Conservation (phyloP, 1,140 invertebrate genomes). For the Proales similis region DNA sequence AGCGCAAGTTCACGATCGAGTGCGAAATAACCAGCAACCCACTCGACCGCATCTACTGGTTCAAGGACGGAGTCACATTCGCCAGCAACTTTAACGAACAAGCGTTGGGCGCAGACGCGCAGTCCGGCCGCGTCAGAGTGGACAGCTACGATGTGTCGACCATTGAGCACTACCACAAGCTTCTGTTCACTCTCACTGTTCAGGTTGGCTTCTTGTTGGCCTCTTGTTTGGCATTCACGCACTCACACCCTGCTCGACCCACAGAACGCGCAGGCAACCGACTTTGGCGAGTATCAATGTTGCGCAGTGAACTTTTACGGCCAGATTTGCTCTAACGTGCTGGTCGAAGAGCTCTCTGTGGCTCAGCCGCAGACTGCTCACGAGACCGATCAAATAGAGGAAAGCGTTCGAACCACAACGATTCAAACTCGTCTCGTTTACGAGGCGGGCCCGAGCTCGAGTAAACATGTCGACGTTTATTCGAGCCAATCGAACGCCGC, state of each 20-base stretch:
- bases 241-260: not conserved
- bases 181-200: not conserved
- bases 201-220: not conserved
- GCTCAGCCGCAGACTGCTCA: too few relatives aligned
- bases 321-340: conserved; percentile 4
- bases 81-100: not conserved
- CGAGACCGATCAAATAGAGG: too few relatives aligned
- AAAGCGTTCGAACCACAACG: too few relatives aligned
- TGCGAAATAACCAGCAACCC: conserved; percentile 17
- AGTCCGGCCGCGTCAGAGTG: not conserved
- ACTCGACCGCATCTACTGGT: not conserved
- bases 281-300: conserved; percentile 23
- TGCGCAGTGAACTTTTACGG: conserved; percentile 6
- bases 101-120: not conserved
- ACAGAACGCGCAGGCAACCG: not conserved
- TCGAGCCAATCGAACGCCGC: too few relatives aligned
- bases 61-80: conserved; percentile 7
- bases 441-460: too few relatives aligned
- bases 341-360: conserved; percentile 5
- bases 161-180: not conserved
- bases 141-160: conserved; percentile 14
- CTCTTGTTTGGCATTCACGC: not conserved
- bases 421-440: too few relatives aligned
- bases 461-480: too few relatives aligned
- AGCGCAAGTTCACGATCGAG: not conserved